Evolutionary conservation across 2,888 invertebrate genomes (phyloP).

Genomic region (Campoplex capitator): DNA sequence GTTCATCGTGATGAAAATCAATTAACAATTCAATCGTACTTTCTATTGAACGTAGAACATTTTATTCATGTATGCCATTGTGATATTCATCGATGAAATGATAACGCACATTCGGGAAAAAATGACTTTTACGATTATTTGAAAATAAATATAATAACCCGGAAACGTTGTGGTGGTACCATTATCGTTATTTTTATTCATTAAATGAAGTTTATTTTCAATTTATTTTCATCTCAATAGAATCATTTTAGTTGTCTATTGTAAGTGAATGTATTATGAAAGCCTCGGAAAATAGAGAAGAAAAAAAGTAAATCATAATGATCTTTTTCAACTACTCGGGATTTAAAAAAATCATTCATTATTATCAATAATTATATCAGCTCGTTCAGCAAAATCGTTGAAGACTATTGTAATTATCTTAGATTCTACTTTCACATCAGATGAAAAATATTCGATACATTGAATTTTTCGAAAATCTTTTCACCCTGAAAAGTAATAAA

Average conservation of each 20-base stretch:
- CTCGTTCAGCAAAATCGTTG: no score
- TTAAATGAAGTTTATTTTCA: not conserved
- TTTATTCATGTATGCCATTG: not conserved
- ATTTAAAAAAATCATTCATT: no score
- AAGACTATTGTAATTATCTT: no score
- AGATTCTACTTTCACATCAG: no score
- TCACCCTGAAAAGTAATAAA: not conserved
- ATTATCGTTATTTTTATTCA: not conserved
- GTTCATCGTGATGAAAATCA: not conserved
- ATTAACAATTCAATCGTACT: slow-evolving; percentile 9
- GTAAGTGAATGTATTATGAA: not conserved
- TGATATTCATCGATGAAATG: not conserved
- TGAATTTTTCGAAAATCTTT: not conserved
- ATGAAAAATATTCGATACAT: no score
- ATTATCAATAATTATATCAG: no score
- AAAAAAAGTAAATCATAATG: not conserved
- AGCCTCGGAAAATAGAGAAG: not conserved
- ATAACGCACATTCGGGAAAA: not conserved
- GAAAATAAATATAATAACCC: not conserved
- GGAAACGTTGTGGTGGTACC: not conserved
- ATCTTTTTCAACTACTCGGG: not conserved
- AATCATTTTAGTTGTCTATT: not conserved
- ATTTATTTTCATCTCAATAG: not conserved
- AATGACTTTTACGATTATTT: not conserved
- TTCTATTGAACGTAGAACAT: not conserved